These are phyloP conservation scores for Stichopus horrens DNA, from an alignment of 53 echinoderm and acorn worm species.

Conservation along the genomic window DNA sequence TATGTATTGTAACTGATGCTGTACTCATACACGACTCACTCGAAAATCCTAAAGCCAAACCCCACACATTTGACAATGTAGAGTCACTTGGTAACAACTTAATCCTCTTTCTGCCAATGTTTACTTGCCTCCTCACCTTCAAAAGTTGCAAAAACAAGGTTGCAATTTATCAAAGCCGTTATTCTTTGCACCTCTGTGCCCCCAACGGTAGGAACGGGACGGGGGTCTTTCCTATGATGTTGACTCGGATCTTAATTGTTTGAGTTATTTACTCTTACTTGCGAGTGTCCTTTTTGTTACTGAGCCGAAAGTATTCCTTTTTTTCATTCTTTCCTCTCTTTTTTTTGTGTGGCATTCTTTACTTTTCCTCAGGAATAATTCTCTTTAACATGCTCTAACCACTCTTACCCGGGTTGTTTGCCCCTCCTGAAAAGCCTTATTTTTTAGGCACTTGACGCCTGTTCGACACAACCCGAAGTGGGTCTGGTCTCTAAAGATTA, in stretches of 20 bases:
- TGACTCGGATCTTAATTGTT: neutral
- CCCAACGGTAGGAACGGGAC: neutral
- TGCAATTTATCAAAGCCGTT: neutral
- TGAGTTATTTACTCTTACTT: neutral
- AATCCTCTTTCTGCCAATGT: no score
- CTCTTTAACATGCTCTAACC: neutral
- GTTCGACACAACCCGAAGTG: neutral
- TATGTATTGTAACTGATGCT: no score
- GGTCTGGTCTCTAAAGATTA: neutral
- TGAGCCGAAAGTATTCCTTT: neutral
- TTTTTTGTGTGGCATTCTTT: no score
- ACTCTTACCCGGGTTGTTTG: neutral
- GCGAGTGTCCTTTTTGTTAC: neutral
- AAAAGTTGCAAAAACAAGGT: neutral
- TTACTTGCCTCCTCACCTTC: no score
- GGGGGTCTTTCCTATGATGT: neutral
- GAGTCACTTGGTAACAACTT: no score
- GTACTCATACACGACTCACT: no score
- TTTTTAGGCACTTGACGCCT: neutral
- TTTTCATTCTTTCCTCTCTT: neutral
- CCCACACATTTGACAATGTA: no score
- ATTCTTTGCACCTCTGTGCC: neutral
- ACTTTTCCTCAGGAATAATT: no score
- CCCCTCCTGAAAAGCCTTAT: neutral
- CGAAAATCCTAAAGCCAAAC: no score